These are phyloP conservation scores for Tetrao urogallus DNA, from an alignment of 2,113 vertebrate genomes.

Conservation along the genomic window DNA sequence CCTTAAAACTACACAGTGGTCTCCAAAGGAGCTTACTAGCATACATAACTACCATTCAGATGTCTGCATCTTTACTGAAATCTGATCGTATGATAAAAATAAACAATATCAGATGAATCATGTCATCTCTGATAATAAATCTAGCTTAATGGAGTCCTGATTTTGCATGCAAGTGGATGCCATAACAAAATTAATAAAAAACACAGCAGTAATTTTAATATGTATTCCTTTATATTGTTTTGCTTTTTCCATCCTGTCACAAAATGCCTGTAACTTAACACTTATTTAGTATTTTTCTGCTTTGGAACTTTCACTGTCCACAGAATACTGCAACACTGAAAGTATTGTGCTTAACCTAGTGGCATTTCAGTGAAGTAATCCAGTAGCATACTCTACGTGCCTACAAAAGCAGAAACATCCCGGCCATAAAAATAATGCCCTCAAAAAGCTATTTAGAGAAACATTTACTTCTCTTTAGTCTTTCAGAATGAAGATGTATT, in stretches of 20 bases:
- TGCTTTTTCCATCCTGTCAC: not conserved
- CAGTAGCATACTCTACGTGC: conserved; percentile 35
- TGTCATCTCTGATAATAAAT: not conserved
- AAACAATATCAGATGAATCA: not conserved
- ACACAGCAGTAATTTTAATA: not conserved
- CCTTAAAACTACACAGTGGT: not conserved
- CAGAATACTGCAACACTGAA: not conserved
- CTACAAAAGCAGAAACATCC: conserved; percentile 63
- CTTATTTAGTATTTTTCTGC: not conserved
- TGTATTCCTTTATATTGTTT: not conserved
- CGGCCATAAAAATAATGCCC: conserved; percentile 65
- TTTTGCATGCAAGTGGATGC: not conserved
- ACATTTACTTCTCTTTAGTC: conserved; percentile 52
- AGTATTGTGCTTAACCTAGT: conserved; percentile 10
- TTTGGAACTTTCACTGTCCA: conserved; percentile 19
- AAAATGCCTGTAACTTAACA: not conserved
- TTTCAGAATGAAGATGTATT: conserved; percentile 60
- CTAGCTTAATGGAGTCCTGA: not conserved
- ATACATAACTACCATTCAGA: not conserved
- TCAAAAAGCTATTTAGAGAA: conserved; percentile 60
- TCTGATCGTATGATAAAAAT: not conserved
- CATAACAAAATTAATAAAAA: not conserved
- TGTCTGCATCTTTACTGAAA: not conserved
- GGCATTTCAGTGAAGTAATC: conserved; percentile 20
- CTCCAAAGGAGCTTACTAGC: not conserved